These are phyloP conservation scores for Dryas iulia DNA, from an alignment of 1,140 invertebrate species.

Conservation along the genomic window DNA sequence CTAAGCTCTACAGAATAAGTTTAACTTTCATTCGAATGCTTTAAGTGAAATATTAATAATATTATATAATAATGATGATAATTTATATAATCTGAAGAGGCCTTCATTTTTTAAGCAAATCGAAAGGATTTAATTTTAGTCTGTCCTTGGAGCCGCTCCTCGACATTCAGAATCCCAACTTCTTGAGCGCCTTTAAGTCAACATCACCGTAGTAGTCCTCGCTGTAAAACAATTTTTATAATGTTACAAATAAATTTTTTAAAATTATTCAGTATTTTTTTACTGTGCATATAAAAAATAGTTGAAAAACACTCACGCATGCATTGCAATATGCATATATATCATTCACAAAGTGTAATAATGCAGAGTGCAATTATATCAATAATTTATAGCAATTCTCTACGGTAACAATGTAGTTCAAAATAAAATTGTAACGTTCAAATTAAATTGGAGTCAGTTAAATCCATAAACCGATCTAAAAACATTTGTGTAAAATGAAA, in stretches of 20 bases:
- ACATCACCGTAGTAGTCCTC: constrained; percentile 93
- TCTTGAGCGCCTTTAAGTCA: constrained; percentile 89
- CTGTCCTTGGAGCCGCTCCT: constrained; percentile 72
- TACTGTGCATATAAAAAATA: no score
- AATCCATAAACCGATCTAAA: no score
- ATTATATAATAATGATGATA: no score
- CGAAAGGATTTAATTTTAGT: constrained; percentile 68
- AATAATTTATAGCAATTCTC: no score
- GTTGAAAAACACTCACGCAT: no score
- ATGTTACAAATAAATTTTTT: constrained; percentile 1
- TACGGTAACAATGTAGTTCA: no score
- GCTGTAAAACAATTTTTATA: constrained; percentile 78
- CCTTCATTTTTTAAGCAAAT: constrained; percentile 54
- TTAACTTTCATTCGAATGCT: neutral
- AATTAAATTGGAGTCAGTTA: no score
- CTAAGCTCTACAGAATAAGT: neutral
- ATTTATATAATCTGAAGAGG: constrained; percentile 43
- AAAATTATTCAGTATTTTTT: no score
- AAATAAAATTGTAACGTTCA: no score
- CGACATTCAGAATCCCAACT: constrained; percentile 85
- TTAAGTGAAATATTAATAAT: neutral
- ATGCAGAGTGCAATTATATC: no score
- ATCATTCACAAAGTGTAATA: no score
- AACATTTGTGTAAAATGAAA: constrained; percentile 7
- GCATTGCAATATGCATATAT: no score